Evolutionary conservation across 2,113 vertebrate species (phyloP).

Genomic region (Rhizomys pruinosus): DNA sequence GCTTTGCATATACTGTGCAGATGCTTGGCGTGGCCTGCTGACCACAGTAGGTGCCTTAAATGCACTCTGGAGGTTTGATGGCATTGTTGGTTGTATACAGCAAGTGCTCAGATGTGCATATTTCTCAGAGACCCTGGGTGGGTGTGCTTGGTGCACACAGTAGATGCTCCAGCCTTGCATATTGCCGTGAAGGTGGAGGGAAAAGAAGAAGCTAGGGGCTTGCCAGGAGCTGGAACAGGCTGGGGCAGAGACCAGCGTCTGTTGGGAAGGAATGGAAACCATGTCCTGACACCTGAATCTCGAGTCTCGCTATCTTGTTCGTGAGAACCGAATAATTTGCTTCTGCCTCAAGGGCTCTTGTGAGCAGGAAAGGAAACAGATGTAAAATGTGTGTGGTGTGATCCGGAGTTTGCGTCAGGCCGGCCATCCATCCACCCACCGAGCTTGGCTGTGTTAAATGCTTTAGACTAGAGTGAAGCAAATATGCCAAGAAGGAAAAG

Average conservation of each 20-base stretch:
- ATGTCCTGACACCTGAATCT: background rate
- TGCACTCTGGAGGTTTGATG: background rate
- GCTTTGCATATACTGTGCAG: background rate
- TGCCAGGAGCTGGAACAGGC: too few species aligned
- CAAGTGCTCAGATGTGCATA: background rate
- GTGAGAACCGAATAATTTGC: background rate
- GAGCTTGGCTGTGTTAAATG: background rate
- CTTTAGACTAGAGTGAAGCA: background rate
- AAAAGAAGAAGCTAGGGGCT: background rate
- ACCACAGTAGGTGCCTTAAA: background rate
- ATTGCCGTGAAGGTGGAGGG: fast-evolving
- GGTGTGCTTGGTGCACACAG: background rate
- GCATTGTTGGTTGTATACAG: background rate
- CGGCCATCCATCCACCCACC: background rate
- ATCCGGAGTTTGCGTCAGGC: background rate
- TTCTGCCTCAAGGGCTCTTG: background rate
- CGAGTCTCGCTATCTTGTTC: background rate
- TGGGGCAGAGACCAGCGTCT: background rate
- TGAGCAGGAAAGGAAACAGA: background rate
- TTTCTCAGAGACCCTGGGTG: fast-evolving
- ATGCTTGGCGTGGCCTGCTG: fast-evolving
- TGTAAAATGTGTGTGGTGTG: background rate
- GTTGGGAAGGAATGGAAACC: background rate
- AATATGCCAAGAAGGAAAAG: background rate
- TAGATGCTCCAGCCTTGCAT: background rate